phyloP scores from a whole-genome alignment of 2,797 vertebrate species.

The Rhinoraja longicauda region DNA sequence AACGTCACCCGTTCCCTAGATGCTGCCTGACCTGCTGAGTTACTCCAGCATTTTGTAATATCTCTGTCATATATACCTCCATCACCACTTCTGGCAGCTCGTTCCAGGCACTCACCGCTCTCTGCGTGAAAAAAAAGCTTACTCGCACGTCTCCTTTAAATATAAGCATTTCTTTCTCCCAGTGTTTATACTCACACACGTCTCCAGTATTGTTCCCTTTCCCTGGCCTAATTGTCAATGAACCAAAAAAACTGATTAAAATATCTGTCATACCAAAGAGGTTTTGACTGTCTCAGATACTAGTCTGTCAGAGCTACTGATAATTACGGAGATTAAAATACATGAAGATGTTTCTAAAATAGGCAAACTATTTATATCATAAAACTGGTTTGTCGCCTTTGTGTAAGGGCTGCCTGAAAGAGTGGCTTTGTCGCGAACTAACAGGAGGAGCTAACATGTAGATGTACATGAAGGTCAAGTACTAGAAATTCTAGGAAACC shows the following conservation, averaged over 20 bases:
- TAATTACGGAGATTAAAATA: constrained; percentile 1
- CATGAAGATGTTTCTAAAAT: constrained; percentile 1
- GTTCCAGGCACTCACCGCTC: no score
- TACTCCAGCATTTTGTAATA: no score
- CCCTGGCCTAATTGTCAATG: background rate
- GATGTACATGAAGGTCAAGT: background rate
- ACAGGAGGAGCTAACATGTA: background rate
- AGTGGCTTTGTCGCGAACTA: background rate
- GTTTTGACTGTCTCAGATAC: background rate
- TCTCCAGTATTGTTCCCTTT: background rate
- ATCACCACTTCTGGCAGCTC: no score
- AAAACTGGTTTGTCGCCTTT: background rate
- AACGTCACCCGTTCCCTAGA: no score
- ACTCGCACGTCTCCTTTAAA: no score
- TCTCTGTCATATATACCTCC: no score
- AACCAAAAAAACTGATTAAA: background rate
- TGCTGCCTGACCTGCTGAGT: no score
- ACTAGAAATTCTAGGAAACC: background rate
- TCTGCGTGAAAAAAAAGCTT: no score
- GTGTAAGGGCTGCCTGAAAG: no score
- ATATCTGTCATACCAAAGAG: background rate
- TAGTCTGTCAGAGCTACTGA: background rate
- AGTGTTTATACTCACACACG: no score
- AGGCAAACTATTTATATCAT: background rate
- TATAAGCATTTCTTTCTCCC: no score